Evolutionary conservation across 2,888 invertebrate genomes (phyloP).

Genomic region (Opisthograptis luteolata): DNA sequence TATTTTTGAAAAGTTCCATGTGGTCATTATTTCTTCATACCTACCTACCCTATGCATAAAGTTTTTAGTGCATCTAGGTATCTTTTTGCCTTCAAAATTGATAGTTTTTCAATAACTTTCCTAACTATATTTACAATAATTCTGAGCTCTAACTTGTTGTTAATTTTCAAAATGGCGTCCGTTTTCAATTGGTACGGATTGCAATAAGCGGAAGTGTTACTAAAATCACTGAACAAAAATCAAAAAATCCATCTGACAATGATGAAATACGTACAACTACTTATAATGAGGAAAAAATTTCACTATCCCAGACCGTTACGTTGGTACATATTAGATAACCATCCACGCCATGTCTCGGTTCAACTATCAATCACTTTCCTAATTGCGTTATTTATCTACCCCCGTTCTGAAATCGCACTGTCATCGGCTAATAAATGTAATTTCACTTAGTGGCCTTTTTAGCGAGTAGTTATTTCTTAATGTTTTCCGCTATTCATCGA

Average conservation of each 20-base stretch:
- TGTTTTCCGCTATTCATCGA: conserved; percentile 56
- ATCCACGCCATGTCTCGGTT: conserved; percentile 27
- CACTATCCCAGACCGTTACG: conserved; percentile 4
- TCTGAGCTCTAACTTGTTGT: too few relatives aligned
- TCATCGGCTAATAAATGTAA: conserved; percentile 75
- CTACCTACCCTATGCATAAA: too few relatives aligned
- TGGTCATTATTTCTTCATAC: too few relatives aligned
- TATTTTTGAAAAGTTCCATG: too few relatives aligned
- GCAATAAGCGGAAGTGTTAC: too few relatives aligned
- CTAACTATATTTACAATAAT: too few relatives aligned
- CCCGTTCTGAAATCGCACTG: conserved; percentile 63
- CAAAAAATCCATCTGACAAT: too few relatives aligned
- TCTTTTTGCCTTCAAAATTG: too few relatives aligned
- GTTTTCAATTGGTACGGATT: too few relatives aligned
- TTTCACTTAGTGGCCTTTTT: conserved; percentile 72
- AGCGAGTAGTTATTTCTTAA: conserved; percentile 63
- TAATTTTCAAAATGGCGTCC: too few relatives aligned
- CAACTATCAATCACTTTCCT: conserved; percentile 74
- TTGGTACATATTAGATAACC: conserved; percentile 30
- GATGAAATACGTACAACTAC: background rate
- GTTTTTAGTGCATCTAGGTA: conserved; percentile 2
- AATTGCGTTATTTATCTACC: conserved; percentile 77
- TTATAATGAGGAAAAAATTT: conserved; percentile 5
- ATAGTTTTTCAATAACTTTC: background rate
- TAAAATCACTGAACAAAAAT: too few relatives aligned